Evolutionary conservation across 2,797 vertebrate genomes (phyloP), one percentile per base, ranked within the genome.

Genomic region (Fistularia commersonii): DNA sequence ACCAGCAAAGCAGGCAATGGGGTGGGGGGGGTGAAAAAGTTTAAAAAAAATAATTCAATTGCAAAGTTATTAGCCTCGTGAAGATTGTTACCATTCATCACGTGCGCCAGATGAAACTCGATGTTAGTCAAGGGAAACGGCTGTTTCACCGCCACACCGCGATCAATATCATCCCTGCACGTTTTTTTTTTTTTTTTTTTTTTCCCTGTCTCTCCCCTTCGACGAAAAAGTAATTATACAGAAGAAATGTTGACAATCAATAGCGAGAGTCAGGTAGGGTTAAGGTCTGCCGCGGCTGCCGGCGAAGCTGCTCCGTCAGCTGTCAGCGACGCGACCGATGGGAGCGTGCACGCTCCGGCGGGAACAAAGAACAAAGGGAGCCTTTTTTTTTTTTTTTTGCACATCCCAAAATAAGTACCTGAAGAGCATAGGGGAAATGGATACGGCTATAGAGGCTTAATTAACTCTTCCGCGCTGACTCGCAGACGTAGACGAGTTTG

Each of bases 141-240:
- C 89, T 88, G 87, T 86, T 91, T 89, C 88, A 81, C 88, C 67
- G 79, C 85, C 88, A 80, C 77, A 74, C 84, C 57, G 72, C 80
- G 92, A 98, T 98, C 97, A 93, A 99, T 98, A 96, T 61, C 50
- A 66, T 86, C 14, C 42, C 35, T 88, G 85, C 86, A 85, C 23
- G 23, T 23, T 2, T 23, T 87, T n/a, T n/a, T n/a, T n/a, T n/a
- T n/a, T n/a, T n/a, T n/a, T n/a, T n/a, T n/a, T n/a, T n/a, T 86
- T 87, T 89, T 90, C 85, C 80, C 54, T 60, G 69, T 72, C 59
- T 65, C 54, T 64, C 43, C 50, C 33, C 66, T 47, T 66, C 82
- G 72, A 88, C 82, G 87, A 92, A 89, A 90, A 94, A 93, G 93
- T 97, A 95, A 98, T 98, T 98, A 97, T 93, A 94, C 88, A 92